Conservation (phyloP, 2,113 vertebrate species). For the Colius striatus region DNA sequence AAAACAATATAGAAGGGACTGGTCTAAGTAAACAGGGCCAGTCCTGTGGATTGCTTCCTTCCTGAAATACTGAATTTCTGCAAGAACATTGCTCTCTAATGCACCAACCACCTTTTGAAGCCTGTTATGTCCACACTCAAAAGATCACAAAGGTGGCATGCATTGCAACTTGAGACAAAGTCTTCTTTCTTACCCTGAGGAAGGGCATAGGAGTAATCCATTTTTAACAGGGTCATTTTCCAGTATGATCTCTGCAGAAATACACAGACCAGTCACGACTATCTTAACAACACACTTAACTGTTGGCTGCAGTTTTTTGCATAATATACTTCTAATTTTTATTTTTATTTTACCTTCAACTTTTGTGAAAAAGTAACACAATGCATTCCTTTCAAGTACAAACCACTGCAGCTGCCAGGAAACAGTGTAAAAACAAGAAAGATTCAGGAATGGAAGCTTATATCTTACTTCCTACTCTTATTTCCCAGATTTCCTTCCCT, state of each 20-base stretch:
- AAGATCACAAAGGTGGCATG: not conserved
- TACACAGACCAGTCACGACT: not conserved
- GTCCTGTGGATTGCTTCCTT: not conserved
- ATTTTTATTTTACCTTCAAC: not conserved
- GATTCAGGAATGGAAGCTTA: conserved; percentile 40
- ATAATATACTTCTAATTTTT: not conserved
- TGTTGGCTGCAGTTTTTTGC: not conserved
- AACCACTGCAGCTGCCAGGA: conserved; percentile 24
- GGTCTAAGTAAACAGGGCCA: not conserved
- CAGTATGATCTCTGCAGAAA: not conserved
- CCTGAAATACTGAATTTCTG: not conserved
- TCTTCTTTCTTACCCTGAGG: not conserved
- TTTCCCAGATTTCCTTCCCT: conserved; percentile 62
- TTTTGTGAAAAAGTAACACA: not conserved
- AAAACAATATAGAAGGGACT: not conserved
- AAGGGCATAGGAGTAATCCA: not conserved
- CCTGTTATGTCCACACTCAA: not conserved
- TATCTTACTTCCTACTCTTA: conserved; percentile 40
- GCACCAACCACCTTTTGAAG: not conserved
- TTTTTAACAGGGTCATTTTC: not conserved
- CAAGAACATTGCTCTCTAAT: not conserved
- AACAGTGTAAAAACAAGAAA: conserved; percentile 36
- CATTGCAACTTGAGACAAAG: not conserved
- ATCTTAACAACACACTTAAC: not conserved
- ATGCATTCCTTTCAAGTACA: conserved; percentile 29